A percentile compares a stretch with the other conserved stretches of the same genome.
Evolutionary conservation across 2,113 vertebrate species (phyloP).

Genomic region (Xiphias gladius): DNA sequence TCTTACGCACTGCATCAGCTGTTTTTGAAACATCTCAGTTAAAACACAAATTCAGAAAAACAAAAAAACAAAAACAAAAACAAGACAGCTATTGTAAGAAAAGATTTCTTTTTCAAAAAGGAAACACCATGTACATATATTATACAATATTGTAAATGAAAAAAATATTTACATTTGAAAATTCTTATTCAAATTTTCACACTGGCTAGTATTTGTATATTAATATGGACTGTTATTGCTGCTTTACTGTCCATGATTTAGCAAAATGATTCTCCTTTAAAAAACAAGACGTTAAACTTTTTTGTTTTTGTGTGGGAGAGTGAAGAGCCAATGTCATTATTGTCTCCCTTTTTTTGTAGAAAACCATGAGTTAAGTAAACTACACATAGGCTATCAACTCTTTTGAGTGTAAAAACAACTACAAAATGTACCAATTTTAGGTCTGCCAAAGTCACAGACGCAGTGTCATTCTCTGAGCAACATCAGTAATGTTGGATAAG

Average conservation of each 20-base stretch:
- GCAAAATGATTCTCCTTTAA: conserved; percentile 83
- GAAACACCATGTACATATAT: conserved; percentile 93
- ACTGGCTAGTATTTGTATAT: conserved; percentile 87
- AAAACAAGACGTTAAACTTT: conserved; percentile 86
- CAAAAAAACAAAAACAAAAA: conserved; percentile 86
- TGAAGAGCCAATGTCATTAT: conserved; percentile 81
- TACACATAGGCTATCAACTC: conserved; percentile 65
- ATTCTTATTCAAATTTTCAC: conserved; percentile 86
- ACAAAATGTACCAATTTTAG: conserved; percentile 82
- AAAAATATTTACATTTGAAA: conserved; percentile 92
- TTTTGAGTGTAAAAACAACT: conserved; percentile 83
- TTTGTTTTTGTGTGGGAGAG: conserved; percentile 78
- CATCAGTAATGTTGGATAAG: conserved; percentile 51
- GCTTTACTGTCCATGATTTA: conserved; percentile 85
- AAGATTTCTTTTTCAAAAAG: conserved; percentile 87
- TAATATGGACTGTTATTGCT: conserved; percentile 94
- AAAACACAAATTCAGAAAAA: conserved; percentile 87
- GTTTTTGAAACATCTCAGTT: conserved; percentile 82
- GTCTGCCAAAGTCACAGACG: conserved; percentile 65
- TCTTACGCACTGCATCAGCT: conserved; percentile 79
- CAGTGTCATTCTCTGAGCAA: conserved; percentile 52
- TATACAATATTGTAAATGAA: conserved; percentile 90
- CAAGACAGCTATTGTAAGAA: conserved; percentile 89
- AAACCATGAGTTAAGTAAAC: conserved; percentile 83
- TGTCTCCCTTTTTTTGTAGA: conserved; percentile 81